Percentiles rank a stretch among this genome's conserved stretches.
Evolutionary conservation across 2,888 invertebrate genomes (phyloP).

Genomic region (Germaria angustata): DNA sequence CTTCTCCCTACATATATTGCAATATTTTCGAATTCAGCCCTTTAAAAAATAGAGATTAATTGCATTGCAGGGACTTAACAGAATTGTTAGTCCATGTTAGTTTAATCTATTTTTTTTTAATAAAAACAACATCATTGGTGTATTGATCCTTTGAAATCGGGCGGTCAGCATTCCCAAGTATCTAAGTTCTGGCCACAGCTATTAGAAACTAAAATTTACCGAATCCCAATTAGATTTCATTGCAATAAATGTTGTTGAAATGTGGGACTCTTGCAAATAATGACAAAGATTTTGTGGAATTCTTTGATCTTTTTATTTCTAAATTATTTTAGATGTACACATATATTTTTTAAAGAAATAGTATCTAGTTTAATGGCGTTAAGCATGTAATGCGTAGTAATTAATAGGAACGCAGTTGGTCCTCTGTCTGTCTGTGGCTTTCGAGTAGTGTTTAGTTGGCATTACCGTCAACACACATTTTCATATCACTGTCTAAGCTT

Average conservation of each 20-base stretch:
- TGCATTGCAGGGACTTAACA: too few species aligned
- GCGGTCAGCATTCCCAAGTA: too few species aligned
- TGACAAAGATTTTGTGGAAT: not conserved
- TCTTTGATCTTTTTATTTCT: not conserved
- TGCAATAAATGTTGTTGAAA: not conserved
- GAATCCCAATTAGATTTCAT: not conserved
- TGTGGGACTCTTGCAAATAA: conserved; percentile 8
- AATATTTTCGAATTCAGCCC: too few species aligned
- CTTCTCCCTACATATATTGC: too few species aligned
- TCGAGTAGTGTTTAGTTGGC: not conserved
- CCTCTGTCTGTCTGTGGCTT: not conserved
- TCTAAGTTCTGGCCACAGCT: too few species aligned
- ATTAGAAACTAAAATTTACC: not conserved
- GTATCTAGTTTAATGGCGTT: conserved; percentile 48
- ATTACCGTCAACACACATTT: not conserved
- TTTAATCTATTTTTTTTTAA: too few species aligned
- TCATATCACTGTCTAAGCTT: not conserved
- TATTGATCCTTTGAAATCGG: too few species aligned
- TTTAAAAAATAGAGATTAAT: too few species aligned
- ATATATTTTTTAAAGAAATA: not conserved
- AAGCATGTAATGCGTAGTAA: conserved; percentile 37
- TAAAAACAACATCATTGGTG: too few species aligned
- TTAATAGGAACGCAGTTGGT: conserved; percentile 5
- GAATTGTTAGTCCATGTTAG: too few species aligned
- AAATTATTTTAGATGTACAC: too few species aligned